A percentile compares a stretch with the other conserved stretches of the same genome.
These are phyloP conservation scores for Lithophane leautieri DNA, from an alignment of 2,888 invertebrate species.

Conservation along the genomic window DNA sequence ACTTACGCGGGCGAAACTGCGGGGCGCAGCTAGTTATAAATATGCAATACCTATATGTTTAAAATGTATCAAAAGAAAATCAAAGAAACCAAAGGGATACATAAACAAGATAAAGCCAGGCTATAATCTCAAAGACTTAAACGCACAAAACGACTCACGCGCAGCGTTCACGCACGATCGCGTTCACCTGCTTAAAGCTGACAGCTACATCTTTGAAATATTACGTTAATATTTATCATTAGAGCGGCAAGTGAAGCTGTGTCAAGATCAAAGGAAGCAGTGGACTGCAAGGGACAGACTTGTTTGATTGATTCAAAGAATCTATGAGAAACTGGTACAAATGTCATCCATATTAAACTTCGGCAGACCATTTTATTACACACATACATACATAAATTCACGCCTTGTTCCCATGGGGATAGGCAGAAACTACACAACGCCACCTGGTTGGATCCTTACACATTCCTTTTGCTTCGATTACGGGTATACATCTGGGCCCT, in stretches of 20 bases:
- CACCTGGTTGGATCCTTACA: too few relatives aligned
- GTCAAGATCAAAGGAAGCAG: conserved; percentile 28
- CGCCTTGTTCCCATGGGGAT: too few relatives aligned
- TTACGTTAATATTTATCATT: conserved; percentile 18
- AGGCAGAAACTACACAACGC: too few relatives aligned
- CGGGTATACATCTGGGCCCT: too few relatives aligned
- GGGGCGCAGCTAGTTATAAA: too few relatives aligned
- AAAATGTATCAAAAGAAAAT: too few relatives aligned
- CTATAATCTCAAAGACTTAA: conserved; percentile 5
- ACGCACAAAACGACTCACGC: conserved; percentile 47
- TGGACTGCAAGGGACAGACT: not conserved
- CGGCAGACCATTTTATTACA: too few relatives aligned
- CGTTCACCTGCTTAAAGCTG: conserved; percentile 44
- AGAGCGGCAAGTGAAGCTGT: conserved; percentile 5
- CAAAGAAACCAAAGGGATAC: not conserved
- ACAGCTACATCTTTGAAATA: conserved; percentile 31
- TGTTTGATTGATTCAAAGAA: not conserved
- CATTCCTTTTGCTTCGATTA: too few relatives aligned
- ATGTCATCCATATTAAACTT: too few relatives aligned
- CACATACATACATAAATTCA: too few relatives aligned
- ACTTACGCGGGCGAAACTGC: too few relatives aligned
- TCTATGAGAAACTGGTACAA: not conserved
- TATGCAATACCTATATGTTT: too few relatives aligned
- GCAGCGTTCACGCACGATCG: conserved; percentile 55
- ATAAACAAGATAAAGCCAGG: not conserved